phyloP scores from a whole-genome alignment of 1,140 invertebrate genomes.

The Eciton burchellii region DNA sequence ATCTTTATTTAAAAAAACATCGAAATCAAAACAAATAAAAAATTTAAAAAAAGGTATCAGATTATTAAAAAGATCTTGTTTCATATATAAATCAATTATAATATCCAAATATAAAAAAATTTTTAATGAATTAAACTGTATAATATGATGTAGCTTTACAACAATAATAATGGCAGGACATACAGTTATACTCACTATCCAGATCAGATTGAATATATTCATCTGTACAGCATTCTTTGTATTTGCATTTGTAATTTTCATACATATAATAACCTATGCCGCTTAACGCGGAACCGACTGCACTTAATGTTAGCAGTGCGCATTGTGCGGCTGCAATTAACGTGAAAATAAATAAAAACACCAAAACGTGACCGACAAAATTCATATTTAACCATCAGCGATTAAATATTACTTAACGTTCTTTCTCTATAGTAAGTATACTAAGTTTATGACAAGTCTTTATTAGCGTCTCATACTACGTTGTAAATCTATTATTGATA shows the following conservation, averaged over 20 bases:
- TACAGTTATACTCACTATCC: conserved; percentile 42
- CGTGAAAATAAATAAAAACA: not conserved
- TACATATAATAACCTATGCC: not conserved
- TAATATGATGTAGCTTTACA: too few species aligned
- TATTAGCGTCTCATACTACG: not conserved
- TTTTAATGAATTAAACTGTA: not conserved
- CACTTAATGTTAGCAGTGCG: not conserved
- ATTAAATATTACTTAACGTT: too few species aligned
- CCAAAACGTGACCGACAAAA: not conserved
- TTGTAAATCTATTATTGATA: not conserved
- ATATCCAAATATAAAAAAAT: not conserved
- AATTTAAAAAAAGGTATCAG: too few species aligned
- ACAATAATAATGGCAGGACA: conserved; percentile 10
- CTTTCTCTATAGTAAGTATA: not conserved
- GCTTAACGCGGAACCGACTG: not conserved
- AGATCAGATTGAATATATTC: conserved; percentile 81
- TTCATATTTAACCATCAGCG: conserved; percentile 54
- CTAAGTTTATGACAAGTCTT: not conserved
- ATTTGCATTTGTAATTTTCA: conserved; percentile 71
- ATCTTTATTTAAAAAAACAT: too few species aligned
- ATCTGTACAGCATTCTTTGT: conserved; percentile 84
- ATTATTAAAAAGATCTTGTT: too few species aligned
- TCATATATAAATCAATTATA: too few species aligned
- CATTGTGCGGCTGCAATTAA: conserved; percentile 4
- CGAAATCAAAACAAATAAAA: not conserved